Evolutionary conservation across 2,113 vertebrate species (phyloP), one percentile per base, ranked within the genome.

Genomic region (Pomatorhinus ruficollis): DNA sequence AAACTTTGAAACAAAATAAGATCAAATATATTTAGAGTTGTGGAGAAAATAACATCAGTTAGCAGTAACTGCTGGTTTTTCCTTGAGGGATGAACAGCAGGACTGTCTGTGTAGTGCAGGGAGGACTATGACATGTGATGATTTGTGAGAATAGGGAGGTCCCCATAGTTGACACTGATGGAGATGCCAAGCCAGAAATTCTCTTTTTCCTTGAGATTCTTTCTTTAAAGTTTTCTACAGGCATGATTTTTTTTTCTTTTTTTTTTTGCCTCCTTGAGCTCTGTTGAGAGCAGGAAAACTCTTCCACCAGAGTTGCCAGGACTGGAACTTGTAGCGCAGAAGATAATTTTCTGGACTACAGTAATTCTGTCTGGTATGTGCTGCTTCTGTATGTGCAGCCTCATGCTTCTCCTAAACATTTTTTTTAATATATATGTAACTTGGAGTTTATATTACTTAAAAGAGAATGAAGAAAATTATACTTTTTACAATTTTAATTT

Each of bases 101-200:
- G 30, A n/a, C 21, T n/a, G 12, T 57, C n/a, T 28, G 5, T 60
- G 28, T 37, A 49, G 20, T 6, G 5, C 6, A 8, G 28, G 16
- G 22, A 72, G 18, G 30, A 80, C 39, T 21, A 12, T 25, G 33
- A 25, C 15, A 69, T 0, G 12, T 0, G 0, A 18, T 25, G 22
- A 8, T 57, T 0, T 0, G 0, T 11, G 7, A 39, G 12, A 72
- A 11, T 8, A 31, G 22, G 40, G 7, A 6, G 0, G 0, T 40
- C 3, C 1, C 3, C 25, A 12, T 35, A 53, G 19, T 37, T 90
- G 49, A 35, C 6, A 8, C 27, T 33, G 15, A 19, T 69, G 68
- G n/a, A 69, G 59, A 70, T 7, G 20, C 11, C 3, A 15, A 42
- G 8, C 12, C 11, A 53, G 25, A 15, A 72, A 44, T 65, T 94